Percentiles rank a stretch among this genome's conserved stretches.
Evolutionary conservation across 2,797 vertebrate genomes (phyloP).

Genomic region (Cyclura pinguis): DNA sequence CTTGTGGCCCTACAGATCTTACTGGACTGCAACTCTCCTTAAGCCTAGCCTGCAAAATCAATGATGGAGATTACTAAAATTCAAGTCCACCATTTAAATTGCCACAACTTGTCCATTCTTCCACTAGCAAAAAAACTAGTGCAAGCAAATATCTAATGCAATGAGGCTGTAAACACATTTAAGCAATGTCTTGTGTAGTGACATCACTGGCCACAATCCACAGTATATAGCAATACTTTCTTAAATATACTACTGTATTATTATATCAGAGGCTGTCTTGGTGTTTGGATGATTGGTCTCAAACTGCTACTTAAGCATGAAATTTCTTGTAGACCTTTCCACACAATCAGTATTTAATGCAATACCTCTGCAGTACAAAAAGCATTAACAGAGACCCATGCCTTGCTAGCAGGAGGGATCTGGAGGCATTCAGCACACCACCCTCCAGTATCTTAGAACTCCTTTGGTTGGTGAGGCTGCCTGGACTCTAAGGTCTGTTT

Average conservation of each 20-base stretch:
- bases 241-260: neutral
- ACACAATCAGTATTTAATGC: neutral
- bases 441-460: too few species aligned
- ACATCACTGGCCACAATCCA: neutral
- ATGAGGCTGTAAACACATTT: neutral
- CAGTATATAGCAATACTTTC: neutral
- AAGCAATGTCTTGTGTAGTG: neutral
- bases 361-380: neutral
- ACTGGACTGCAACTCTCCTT: too few species aligned
- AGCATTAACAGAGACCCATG: too few species aligned
- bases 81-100: neutral
- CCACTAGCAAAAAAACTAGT: neutral
- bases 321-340: neutral
- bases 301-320: neutral
- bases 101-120: neutral
- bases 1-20: neutral
- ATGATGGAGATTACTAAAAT: neutral
- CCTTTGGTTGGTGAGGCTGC: too few species aligned
- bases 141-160: neutral
- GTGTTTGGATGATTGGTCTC: neutral
- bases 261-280: neutral
- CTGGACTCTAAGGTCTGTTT: too few species aligned
- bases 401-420: too few species aligned
- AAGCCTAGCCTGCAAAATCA: too few species aligned
- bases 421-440: too few species aligned